Percentiles rank a stretch among this genome's conserved stretches.
Conservation (phyloP, 1,140 invertebrate genomes). For the Episyrphus balteatus region DNA sequence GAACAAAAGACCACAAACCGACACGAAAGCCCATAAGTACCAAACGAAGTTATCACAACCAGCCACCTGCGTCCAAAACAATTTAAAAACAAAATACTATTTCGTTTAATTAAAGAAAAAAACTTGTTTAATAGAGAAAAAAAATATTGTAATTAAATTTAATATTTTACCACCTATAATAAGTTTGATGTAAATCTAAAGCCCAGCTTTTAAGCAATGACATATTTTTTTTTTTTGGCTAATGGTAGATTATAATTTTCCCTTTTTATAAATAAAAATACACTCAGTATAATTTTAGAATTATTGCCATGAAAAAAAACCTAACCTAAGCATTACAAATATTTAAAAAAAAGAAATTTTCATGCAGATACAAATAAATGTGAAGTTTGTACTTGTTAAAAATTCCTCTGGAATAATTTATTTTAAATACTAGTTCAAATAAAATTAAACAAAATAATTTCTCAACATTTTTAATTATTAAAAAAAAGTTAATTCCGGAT, state of each 20-base stretch:
- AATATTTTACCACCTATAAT: background rate
- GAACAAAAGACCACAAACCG: conserved; percentile 26
- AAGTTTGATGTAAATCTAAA: background rate
- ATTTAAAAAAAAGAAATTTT: too few species aligned
- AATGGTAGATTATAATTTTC: background rate
- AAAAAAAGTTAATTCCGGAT: too few species aligned
- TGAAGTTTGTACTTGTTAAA: too few species aligned
- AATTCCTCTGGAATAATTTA: too few species aligned
- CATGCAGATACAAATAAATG: too few species aligned
- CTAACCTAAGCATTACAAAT: too few species aligned
- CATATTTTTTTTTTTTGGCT: background rate
- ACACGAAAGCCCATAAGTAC: background rate
- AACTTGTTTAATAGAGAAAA: background rate
- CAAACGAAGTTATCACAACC: background rate
- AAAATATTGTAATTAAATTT: background rate
- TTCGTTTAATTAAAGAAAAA: background rate
- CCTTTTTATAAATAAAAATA: too few species aligned
- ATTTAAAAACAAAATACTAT: background rate
- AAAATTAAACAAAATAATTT: too few species aligned
- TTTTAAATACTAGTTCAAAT: too few species aligned
- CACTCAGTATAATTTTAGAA: too few species aligned
- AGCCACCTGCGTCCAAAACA: background rate
- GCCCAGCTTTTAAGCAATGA: background rate
- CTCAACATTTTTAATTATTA: too few species aligned
- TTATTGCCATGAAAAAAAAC: too few species aligned